Evolutionary conservation across 2,113 vertebrate genomes (phyloP).

Genomic region (Nansenia antarctica): DNA sequence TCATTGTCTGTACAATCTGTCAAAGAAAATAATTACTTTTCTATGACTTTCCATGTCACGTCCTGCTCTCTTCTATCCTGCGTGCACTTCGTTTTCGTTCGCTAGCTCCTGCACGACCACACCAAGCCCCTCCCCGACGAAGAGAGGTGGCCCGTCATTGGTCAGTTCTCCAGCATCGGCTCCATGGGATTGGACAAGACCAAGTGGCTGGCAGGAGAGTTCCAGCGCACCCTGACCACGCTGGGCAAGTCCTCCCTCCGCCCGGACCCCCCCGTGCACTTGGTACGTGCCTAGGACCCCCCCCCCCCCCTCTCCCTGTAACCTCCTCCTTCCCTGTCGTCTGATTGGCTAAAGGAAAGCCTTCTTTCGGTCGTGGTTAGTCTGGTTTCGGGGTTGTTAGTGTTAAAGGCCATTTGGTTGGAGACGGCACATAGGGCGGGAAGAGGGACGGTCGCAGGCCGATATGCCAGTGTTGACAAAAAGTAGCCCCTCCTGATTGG

Average conservation of each 20-base stretch:
- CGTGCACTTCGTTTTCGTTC: neutral
- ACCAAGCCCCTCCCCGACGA: constrained; percentile 48
- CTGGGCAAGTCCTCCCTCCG: constrained; percentile 65
- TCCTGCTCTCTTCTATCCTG: neutral
- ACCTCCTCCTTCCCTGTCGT: too few relatives aligned
- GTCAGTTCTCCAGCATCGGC: constrained; percentile 97
- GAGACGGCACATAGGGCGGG: too few relatives aligned
- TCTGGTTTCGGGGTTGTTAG: too few relatives aligned
- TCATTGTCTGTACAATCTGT: neutral
- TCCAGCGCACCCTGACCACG: constrained; percentile 84
- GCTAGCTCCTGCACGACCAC: constrained; percentile 80
- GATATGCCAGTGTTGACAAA: too few relatives aligned
- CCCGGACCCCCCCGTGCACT: constrained; percentile 72
- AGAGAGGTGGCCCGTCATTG: constrained; percentile 87
- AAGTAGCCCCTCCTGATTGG: too few relatives aligned
- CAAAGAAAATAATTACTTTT: too few relatives aligned
- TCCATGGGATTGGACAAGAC: constrained; percentile 90
- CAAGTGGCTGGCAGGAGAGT: constrained; percentile 92
- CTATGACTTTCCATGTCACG: neutral
- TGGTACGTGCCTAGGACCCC: constrained; percentile 73
- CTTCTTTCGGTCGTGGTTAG: too few relatives aligned
- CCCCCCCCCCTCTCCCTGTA: neutral
- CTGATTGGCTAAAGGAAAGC: too few relatives aligned
- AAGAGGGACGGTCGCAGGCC: too few relatives aligned
- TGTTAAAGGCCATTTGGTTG: too few relatives aligned